Evolutionary conservation across 2,797 vertebrate genomes (phyloP).

Genomic region (Channa striata): DNA sequence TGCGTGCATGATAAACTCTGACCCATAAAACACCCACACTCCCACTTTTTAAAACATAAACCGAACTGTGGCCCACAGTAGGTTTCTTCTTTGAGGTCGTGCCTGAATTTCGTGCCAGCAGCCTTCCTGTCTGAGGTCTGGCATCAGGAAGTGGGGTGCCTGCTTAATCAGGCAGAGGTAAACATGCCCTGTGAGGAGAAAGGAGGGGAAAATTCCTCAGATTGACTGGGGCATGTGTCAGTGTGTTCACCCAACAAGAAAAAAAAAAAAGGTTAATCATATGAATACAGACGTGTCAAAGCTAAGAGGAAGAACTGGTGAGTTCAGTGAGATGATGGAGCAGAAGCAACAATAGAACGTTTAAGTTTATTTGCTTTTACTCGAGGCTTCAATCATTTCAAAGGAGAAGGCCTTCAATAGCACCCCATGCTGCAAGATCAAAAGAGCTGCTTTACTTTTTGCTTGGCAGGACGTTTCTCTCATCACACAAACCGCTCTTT

Average conservation of each 20-base stretch:
- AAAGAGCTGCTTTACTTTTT: conserved; percentile 15
- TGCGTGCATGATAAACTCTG: neutral
- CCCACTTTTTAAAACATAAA: neutral
- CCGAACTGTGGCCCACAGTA: conserved; percentile 7
- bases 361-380: conserved; percentile 5
- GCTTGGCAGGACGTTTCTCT: conserved; percentile 8
- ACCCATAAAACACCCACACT: neutral
- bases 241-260: conserved; percentile 38
- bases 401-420: conserved; percentile 7
- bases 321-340: neutral
- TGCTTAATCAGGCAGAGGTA: conserved; percentile 67
- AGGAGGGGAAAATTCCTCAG: conserved; percentile 68
- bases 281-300: neutral
- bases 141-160: conserved; percentile 75
- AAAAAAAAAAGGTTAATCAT: conserved; percentile 18
- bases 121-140: conserved; percentile 67
- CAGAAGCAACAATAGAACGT: neutral
- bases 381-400: conserved; percentile 15
- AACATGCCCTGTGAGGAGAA: conserved; percentile 67
- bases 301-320: neutral
- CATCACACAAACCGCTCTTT: conserved; percentile 6
- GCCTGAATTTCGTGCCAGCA: conserved; percentile 46
- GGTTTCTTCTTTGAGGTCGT: conserved; percentile 2
- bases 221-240: conserved; percentile 25
- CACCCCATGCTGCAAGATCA: conserved; percentile 1